Conservation (phyloP, 2,888 invertebrate species). For the Eilema depressum region DNA sequence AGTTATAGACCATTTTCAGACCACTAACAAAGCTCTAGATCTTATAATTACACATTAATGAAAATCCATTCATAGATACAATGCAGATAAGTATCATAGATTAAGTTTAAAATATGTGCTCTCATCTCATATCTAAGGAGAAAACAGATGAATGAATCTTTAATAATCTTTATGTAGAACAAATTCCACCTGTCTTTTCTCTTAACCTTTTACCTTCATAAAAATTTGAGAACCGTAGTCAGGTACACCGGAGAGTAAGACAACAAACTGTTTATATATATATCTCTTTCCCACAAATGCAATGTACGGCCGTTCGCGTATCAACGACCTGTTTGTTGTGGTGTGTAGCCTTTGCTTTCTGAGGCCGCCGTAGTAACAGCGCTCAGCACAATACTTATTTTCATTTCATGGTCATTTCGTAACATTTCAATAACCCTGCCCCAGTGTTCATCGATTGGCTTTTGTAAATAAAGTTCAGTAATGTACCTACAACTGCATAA, state of each 20-base stretch:
- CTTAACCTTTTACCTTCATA: slow-evolving; percentile 20
- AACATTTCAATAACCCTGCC: slow-evolving; percentile 74
- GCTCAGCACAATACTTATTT: slow-evolving; percentile 74
- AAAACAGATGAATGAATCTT: too few relatives aligned
- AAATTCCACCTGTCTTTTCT: not conserved
- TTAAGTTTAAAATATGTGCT: not conserved
- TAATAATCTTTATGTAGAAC: not conserved
- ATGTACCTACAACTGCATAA: slow-evolving; percentile 46
- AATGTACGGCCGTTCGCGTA: slow-evolving; percentile 70
- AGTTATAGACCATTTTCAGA: not conserved
- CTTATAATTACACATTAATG: not conserved
- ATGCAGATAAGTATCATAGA: not conserved
- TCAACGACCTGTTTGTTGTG: slow-evolving; percentile 80
- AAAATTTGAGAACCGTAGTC: slow-evolving; percentile 64
- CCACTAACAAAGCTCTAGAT: too few relatives aligned
- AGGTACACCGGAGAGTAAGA: slow-evolving; percentile 61
- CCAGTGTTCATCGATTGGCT: slow-evolving; percentile 60
- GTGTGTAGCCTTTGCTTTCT: slow-evolving; percentile 67
- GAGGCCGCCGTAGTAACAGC: slow-evolving; percentile 73
- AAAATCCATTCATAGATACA: not conserved
- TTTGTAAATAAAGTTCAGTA: slow-evolving; percentile 66
- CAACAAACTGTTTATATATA: slow-evolving; percentile 74
- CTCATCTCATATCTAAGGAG: not conserved
- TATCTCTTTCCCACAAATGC: slow-evolving; percentile 71
- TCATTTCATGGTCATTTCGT: slow-evolving; percentile 83